A percentile compares a stretch with the other conserved stretches of the same genome.
Evolutionary conservation across 2,888 invertebrate genomes (phyloP).

Genomic region (Andrena marginata): DNA sequence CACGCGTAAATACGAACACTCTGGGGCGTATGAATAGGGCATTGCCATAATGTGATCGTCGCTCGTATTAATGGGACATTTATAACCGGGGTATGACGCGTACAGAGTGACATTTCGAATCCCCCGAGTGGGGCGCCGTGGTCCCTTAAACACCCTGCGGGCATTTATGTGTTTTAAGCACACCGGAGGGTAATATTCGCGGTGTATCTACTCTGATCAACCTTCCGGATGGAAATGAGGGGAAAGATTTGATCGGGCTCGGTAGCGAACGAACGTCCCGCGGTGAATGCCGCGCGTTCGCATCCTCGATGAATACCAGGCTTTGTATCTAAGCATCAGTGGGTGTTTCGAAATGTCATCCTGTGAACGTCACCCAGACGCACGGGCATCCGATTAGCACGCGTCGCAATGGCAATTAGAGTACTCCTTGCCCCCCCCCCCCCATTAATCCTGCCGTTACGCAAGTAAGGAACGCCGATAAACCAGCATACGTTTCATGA

Average conservation of each 20-base stretch:
- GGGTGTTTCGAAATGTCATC: conserved; percentile 11
- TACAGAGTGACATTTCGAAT: neutral
- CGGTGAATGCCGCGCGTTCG: neutral
- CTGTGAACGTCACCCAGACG: neutral
- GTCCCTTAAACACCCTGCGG: neutral
- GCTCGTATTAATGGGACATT: neutral
- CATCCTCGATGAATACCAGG: neutral
- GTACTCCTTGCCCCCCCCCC: neutral
- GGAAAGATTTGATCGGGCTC: too few species aligned
- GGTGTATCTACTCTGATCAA: too few species aligned
- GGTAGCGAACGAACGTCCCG: too few species aligned
- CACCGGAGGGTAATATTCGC: neutral
- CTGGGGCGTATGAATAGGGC: neutral
- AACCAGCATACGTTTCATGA: neutral
- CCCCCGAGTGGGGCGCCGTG: too few species aligned
- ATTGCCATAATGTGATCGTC: neutral
- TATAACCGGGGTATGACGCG: neutral
- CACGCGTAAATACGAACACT: conserved; percentile 6
- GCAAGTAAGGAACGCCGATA: neutral
- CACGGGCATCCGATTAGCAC: neutral
- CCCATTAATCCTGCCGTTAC: neutral
- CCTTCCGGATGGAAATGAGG: too few species aligned
- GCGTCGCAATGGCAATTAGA: neutral
- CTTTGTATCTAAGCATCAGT: neutral
- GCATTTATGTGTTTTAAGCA: neutral